These are phyloP conservation scores for Mamestra brassicae DNA, from an alignment of 2,888 invertebrate species.

Conservation along the genomic window DNA sequence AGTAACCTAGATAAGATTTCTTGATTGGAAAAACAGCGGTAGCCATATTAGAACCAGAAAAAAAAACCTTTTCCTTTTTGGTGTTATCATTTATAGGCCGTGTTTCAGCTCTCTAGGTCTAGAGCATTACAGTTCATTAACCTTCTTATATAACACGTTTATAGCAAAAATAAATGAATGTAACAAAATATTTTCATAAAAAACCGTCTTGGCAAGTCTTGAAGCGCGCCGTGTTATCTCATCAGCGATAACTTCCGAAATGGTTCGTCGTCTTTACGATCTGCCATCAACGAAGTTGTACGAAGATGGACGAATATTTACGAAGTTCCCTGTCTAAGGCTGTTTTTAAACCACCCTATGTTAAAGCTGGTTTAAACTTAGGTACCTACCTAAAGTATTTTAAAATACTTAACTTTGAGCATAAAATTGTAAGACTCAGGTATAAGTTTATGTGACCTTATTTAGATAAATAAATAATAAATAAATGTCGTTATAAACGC, in stretches of 20 bases:
- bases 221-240: conserved; percentile 36
- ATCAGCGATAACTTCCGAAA: conserved; percentile 47
- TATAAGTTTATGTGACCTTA: background rate
- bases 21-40: background rate
- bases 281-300: conserved; percentile 42
- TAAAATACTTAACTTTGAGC: background rate
- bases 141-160: background rate
- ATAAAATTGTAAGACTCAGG: background rate
- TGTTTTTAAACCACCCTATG: conserved; percentile 6
- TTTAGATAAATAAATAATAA: too few relatives aligned
- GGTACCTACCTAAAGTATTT: too few relatives aligned
- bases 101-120: background rate
- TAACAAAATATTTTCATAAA: conserved; percentile 18
- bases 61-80: background rate
- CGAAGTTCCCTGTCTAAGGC: conserved; percentile 36
- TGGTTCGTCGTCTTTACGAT: conserved; percentile 47
- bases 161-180: background rate
- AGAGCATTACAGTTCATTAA: conserved; percentile 23
- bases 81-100: background rate
- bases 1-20: background rate
- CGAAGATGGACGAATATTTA: conserved; percentile 40
- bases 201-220: conserved; percentile 26
- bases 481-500: too few relatives aligned
- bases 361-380: conserved; percentile 4
- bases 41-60: background rate